Evolutionary conservation across 2,888 invertebrate species (phyloP).

Genomic region (Smittia sp.): DNA sequence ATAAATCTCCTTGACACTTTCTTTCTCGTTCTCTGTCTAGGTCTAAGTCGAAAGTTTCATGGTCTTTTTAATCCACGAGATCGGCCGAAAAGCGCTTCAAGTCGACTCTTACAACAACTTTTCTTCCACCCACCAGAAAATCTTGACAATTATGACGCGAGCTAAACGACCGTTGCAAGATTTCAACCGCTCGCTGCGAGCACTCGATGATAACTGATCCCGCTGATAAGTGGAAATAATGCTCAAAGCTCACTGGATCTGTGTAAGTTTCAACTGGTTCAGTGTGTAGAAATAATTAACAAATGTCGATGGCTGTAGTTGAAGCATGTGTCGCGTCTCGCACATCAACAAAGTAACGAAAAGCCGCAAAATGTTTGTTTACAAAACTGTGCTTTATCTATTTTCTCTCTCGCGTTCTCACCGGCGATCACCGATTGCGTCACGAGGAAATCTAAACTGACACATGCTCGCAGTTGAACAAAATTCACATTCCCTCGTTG

Average conservation of each 20-base stretch:
- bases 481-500: no score
- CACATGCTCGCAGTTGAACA: no score
- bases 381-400: neutral
- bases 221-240: slow-evolving; percentile 17
- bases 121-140: slow-evolving; percentile 27
- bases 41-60: no score
- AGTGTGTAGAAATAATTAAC: slow-evolving; percentile 5
- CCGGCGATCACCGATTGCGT: neutral
- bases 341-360: neutral
- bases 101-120: neutral
- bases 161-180: neutral
- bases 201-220: slow-evolving; percentile 31
- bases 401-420: neutral
- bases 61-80: no score
- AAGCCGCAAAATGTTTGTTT: slow-evolving; percentile 3
- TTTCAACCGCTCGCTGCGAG: slow-evolving; percentile 24
- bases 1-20: no score
- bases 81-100: neutral
- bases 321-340: neutral
- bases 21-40: no score
- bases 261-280: neutral
- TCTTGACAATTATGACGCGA: neutral
- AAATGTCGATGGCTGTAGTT: neutral
- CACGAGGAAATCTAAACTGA: no score
- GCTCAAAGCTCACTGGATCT: neutral